Evolutionary conservation across 2,797 vertebrate species (phyloP), one percentile per base, ranked within the genome.

Genomic region (Ceyx erithaca): DNA sequence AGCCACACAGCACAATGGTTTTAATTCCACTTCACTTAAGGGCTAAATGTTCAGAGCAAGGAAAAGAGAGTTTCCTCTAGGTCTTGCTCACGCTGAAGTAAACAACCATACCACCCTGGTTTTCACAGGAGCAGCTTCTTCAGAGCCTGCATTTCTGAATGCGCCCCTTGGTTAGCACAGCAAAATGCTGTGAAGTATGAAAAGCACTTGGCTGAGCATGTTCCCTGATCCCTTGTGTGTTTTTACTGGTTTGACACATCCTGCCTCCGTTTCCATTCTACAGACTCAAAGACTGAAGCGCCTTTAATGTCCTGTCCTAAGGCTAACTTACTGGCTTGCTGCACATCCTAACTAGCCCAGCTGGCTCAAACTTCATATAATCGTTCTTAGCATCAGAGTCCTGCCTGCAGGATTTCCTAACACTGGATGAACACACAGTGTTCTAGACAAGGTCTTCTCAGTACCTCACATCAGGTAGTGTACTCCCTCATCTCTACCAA

Each of bases 11-110:
- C 87, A 94, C 93, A 93, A 45, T 64, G 87, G 79, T 82, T 91
- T 93, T 95, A 89, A 87, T 93, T 95, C 89, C 72, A 75, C 85
- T 89, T 95, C 92, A 89, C 81, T 92, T 93, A 70, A 85, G 76
- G 46, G 72, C 84, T 92, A 78, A 85, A 82, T 66, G 48, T 89
- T 94, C 43, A 80, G 79, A 85, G 85, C 69, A 89, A 90, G 54
- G 58, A 87, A 89, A 84, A 87, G 46, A 54, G 81, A 87, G 54
- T 75, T 90, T 87, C 69, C 76, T 62, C 23, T 58, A 90, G 37
- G 72, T 71, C 72, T 85, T 80, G 80, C 49, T 89, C 61, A 8
- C 13, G 30, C 66, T 69, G 91, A 71, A 90, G 79, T 75, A 79
- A 93, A 82, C 40, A 82, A 83, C 37, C 13, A 85, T 89, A 85